Percentiles rank a stretch among this genome's conserved stretches.
Evolutionary conservation across 2,797 vertebrate genomes (phyloP).

Genomic region (Gymnocypris eckloni): DNA sequence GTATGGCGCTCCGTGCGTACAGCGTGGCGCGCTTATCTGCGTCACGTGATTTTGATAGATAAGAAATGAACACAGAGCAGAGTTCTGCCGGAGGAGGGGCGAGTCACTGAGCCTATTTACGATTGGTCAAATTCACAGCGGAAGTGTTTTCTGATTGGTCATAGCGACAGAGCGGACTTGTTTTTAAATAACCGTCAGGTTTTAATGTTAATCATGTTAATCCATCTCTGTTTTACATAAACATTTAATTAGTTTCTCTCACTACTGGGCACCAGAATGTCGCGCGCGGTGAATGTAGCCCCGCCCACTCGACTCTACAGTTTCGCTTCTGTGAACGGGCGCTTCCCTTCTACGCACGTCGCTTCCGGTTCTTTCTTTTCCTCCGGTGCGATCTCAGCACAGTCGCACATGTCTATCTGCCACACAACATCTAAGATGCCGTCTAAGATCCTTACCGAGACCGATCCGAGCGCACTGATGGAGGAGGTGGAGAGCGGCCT

Average conservation of each 20-base stretch:
- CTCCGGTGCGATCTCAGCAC: neutral
- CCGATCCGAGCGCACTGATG: neutral
- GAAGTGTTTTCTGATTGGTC: neutral
- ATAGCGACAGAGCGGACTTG: neutral
- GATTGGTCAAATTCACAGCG: neutral
- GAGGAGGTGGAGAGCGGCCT: neutral
- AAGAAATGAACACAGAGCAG: neutral
- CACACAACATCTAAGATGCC: neutral
- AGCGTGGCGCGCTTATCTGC: neutral
- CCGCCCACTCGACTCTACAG: neutral
- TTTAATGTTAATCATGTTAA: neutral
- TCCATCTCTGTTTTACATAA: neutral
- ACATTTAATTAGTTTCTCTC: neutral
- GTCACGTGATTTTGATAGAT: neutral
- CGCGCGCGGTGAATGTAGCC: neutral
- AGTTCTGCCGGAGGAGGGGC: fast-evolving
- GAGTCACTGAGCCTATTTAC: neutral
- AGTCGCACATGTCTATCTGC: constrained; percentile 15
- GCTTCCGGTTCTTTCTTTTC: constrained; percentile 4
- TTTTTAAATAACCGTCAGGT: too few relatives aligned
- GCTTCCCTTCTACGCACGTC: too few relatives aligned
- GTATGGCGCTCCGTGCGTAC: neutral
- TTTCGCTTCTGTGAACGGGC: fast-evolving
- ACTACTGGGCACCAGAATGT: too few relatives aligned
- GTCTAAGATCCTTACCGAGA: neutral